These are phyloP conservation scores for Eulithis testata DNA, from an alignment of 2,888 invertebrate genomes.

Conservation along the genomic window DNA sequence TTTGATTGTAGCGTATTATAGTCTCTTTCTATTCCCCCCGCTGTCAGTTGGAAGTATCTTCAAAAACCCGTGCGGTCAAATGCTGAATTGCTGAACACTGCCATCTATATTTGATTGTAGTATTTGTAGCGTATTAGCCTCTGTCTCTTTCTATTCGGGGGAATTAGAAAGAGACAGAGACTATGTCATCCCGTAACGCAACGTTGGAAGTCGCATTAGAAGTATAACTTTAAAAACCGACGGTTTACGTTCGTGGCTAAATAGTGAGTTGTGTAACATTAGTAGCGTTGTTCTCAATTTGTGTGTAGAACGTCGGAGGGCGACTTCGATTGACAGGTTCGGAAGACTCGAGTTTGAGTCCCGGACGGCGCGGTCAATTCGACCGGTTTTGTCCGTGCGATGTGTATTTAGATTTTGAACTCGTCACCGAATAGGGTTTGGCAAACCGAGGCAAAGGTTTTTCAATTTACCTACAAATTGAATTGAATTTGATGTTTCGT, in stretches of 20 bases:
- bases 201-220: no score
- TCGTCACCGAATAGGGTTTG: slow-evolving; percentile 18
- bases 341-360: slow-evolving; percentile 31
- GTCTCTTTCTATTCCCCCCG: no score
- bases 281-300: slow-evolving; percentile 32
- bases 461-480: slow-evolving; percentile 9
- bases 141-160: no score
- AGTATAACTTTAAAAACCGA: no score
- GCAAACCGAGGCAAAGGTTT: not conserved
- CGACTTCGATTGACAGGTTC: slow-evolving; percentile 34
- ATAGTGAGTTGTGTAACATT: slow-evolving; percentile 16
- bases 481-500: slow-evolving; percentile 1
- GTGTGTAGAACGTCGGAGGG: slow-evolving; percentile 33
- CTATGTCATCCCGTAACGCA: no score
- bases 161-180: no score
- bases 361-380: slow-evolving; percentile 20
- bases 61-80: no score
- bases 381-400: slow-evolving; percentile 25
- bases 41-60: no score
- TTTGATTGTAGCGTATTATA: no score
- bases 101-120: no score
- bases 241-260: not conserved
- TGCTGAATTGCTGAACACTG: no score
- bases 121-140: no score
- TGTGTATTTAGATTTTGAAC: slow-evolving; percentile 36